Evolutionary conservation across 2,888 invertebrate genomes (phyloP).

Genomic region (Phortica okadai): DNA sequence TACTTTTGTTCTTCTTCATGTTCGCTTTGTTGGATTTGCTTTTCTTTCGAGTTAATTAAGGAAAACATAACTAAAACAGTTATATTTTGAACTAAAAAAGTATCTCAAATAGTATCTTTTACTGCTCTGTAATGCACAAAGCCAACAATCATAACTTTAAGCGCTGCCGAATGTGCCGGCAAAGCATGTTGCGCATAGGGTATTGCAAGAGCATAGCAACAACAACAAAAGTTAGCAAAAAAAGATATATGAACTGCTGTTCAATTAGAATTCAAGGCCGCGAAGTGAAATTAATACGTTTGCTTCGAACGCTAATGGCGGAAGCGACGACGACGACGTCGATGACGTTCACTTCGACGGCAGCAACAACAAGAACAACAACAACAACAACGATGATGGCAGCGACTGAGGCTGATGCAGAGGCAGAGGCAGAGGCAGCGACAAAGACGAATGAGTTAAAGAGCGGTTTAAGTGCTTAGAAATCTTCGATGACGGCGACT

Average conservation of each 20-base stretch:
- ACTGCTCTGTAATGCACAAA: not conserved
- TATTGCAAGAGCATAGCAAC: not conserved
- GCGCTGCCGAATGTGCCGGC: too few species aligned
- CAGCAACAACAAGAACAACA: too few species aligned
- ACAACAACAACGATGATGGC: too few species aligned
- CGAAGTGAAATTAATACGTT: slow-evolving; percentile 63
- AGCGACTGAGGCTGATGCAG: too few species aligned
- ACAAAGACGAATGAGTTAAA: slow-evolving; percentile 12
- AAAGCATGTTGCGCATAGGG: too few species aligned
- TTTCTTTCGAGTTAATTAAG: too few species aligned
- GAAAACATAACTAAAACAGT: too few species aligned
- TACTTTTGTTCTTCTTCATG: not conserved
- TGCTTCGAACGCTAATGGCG: not conserved
- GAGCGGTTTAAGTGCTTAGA: slow-evolving; percentile 10
- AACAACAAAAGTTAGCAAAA: slow-evolving; percentile 20
- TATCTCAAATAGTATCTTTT: too few species aligned
- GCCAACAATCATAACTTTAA: not conserved
- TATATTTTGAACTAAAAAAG: too few species aligned
- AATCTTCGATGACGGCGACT: not conserved
- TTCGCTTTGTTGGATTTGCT: too few species aligned
- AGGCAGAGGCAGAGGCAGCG: not conserved
- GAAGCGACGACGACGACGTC: slow-evolving; percentile 33
- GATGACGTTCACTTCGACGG: not conserved
- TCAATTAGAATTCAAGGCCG: slow-evolving; percentile 67
- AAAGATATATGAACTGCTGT: slow-evolving; percentile 62